Percentiles rank a stretch among this genome's conserved stretches.
Evolutionary conservation across 2,113 vertebrate genomes (phyloP).

Genomic region (Callionymus lyra): DNA sequence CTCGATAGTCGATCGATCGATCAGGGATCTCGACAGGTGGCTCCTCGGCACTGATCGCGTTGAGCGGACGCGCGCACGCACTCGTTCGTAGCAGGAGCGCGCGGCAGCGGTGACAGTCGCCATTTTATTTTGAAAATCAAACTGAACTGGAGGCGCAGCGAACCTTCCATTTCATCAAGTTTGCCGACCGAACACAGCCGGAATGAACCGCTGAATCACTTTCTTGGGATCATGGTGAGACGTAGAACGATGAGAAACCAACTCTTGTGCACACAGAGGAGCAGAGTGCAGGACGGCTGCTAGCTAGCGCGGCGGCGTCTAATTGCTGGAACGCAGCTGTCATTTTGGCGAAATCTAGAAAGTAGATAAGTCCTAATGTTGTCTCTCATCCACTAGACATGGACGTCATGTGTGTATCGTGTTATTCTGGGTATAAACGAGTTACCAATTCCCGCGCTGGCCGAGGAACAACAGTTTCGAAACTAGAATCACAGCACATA

Average conservation of each 20-base stretch:
- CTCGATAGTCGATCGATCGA: too few species aligned
- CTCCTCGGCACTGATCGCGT: constrained; percentile 1
- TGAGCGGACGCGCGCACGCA: constrained; percentile 44
- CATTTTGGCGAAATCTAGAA: constrained; percentile 19
- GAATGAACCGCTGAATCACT: constrained; percentile 58
- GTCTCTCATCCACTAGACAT: too few species aligned
- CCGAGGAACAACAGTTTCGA: too few species aligned
- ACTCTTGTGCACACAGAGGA: not conserved
- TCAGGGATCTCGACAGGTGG: too few species aligned
- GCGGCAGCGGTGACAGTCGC: constrained; percentile 66
- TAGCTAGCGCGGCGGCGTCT: constrained; percentile 34
- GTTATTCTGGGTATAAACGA: too few species aligned
- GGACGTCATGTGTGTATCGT: too few species aligned
- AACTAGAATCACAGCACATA: too few species aligned
- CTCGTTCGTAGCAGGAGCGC: constrained; percentile 52
- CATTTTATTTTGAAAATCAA: constrained; percentile 77
- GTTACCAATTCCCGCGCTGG: too few species aligned
- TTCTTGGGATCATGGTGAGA: constrained; percentile 57
- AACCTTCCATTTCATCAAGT: constrained; percentile 57
- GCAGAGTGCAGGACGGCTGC: constrained; percentile 1
- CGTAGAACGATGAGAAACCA: not conserved
- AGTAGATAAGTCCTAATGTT: not conserved
- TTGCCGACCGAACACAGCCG: constrained; percentile 45
- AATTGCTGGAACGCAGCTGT: constrained; percentile 50
- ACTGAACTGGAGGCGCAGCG: constrained; percentile 52